Evolutionary conservation across 35 echinoderm and acorn worm genomes (phyloP).

Genomic region (Chiridota heheva): DNA sequence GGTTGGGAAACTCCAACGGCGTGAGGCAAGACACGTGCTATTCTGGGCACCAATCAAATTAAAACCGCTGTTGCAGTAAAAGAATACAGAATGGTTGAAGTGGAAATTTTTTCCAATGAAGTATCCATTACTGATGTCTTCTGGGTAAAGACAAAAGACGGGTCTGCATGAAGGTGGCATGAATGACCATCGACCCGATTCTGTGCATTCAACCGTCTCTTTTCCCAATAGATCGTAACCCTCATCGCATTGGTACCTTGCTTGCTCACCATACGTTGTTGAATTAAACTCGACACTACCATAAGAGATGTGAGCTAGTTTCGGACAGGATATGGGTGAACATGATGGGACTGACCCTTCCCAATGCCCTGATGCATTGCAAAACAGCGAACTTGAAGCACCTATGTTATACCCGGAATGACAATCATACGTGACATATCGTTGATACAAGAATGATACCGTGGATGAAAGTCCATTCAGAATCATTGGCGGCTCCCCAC

Average conservation of each 20-base stretch:
- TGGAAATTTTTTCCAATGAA: slow-evolving; percentile 24
- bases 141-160: slow-evolving; percentile 21
- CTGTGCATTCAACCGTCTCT: slow-evolving; percentile 19
- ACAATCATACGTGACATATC: slow-evolving; percentile 39
- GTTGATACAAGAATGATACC: not conserved
- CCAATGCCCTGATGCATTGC: slow-evolving; percentile 7
- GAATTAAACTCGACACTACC: slow-evolving; percentile 4
- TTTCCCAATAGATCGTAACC: slow-evolving; percentile 52
- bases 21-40: not conserved
- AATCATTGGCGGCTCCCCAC: not conserved
- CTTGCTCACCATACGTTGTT: slow-evolving; percentile 36
- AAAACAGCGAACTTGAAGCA: not conserved
- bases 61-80: slow-evolving; percentile 31
- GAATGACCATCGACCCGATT: slow-evolving; percentile 47
- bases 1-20: slow-evolving; percentile 16
- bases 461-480: not conserved
- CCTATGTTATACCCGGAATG: slow-evolving; percentile 11
- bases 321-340: not conserved
- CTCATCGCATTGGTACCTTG: slow-evolving; percentile 48
- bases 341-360: slow-evolving; percentile 26
- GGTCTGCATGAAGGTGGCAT: not conserved
- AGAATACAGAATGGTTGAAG: slow-evolving; percentile 20
- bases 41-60: slow-evolving; percentile 1
- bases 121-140: slow-evolving; percentile 7
- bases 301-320: not conserved